Evolutionary conservation across 2,113 vertebrate genomes (phyloP).

Genomic region (Sakesphorus luctuosus): DNA sequence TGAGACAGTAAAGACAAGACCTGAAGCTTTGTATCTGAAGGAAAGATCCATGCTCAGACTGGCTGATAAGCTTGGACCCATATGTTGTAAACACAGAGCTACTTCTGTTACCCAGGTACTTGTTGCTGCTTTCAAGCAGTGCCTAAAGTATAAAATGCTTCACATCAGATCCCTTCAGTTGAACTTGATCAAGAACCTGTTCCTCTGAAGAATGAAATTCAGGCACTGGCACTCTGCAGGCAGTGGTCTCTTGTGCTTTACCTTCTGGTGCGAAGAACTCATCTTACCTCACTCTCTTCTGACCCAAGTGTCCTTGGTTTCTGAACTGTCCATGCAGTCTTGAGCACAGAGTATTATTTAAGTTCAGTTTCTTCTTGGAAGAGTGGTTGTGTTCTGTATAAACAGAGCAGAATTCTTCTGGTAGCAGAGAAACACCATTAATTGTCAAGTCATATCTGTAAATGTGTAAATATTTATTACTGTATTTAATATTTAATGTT

Average conservation of each 20-base stretch:
- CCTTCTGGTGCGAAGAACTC: neutral
- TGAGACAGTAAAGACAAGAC: neutral
- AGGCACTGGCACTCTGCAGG: neutral
- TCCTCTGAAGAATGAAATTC: neutral
- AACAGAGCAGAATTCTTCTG: constrained; percentile 42
- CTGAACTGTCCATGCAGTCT: neutral
- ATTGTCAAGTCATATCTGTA: constrained; percentile 68
- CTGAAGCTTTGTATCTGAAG: neutral
- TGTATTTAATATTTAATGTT: constrained; percentile 83
- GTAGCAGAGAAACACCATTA: constrained; percentile 49
- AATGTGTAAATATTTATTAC: constrained; percentile 77
- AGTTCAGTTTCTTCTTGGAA: constrained; percentile 47
- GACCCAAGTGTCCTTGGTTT: constrained; percentile 6
- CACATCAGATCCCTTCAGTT: neutral
- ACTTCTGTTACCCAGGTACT: neutral
- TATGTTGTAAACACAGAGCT: neutral
- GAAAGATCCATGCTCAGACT: neutral
- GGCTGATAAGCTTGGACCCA: neutral
- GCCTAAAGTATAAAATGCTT: neutral
- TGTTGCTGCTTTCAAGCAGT: neutral
- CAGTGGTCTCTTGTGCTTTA: neutral
- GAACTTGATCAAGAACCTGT: constrained; percentile 4
- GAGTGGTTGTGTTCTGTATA: constrained; percentile 23
- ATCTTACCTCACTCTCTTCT: constrained; percentile 16
- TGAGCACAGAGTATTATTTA: constrained; percentile 14